Evolutionary conservation across 2,113 vertebrate genomes (phyloP).

Genomic region (Carassius auratus): DNA sequence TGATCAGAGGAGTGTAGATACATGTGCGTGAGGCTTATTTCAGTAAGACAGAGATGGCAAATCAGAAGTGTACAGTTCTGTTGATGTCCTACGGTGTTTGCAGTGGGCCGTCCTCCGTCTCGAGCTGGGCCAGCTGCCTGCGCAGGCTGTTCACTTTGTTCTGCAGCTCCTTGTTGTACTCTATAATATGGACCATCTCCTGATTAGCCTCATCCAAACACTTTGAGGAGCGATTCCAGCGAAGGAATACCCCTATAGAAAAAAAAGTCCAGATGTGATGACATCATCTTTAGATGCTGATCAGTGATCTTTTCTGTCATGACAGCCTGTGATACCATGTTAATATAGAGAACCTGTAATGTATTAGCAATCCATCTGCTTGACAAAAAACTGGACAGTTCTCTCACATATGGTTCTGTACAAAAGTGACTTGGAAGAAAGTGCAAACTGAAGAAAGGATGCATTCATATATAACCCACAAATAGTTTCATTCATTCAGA

Average conservation of each 20-base stretch:
- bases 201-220: slow-evolving; percentile 90
- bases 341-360: too few relatives aligned
- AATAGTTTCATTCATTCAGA: too few relatives aligned
- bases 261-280: neutral
- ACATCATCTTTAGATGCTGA: neutral
- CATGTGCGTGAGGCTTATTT: slow-evolving; percentile 1
- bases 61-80: neutral
- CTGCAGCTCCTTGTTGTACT: slow-evolving; percentile 95
- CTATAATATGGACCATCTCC: slow-evolving; percentile 91
- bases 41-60: neutral
- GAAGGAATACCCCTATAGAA: slow-evolving; percentile 86
- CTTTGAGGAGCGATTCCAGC: slow-evolving; percentile 93
- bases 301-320: neutral
- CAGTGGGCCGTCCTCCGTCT: slow-evolving; percentile 75
- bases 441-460: too few relatives aligned
- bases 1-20: neutral
- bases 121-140: slow-evolving; percentile 87
- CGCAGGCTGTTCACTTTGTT: slow-evolving; percentile 89
- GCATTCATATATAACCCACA: too few relatives aligned
- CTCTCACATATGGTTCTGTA: too few relatives aligned
- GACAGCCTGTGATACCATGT: too few relatives aligned
- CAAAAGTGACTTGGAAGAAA: too few relatives aligned
- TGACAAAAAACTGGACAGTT: too few relatives aligned
- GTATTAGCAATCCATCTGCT: too few relatives aligned
- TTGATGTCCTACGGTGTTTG: slow-evolving; percentile 73